Evolutionary conservation across 64 coral and sea anemone genomes (phyloP).

Genomic region (Porites lutea): DNA sequence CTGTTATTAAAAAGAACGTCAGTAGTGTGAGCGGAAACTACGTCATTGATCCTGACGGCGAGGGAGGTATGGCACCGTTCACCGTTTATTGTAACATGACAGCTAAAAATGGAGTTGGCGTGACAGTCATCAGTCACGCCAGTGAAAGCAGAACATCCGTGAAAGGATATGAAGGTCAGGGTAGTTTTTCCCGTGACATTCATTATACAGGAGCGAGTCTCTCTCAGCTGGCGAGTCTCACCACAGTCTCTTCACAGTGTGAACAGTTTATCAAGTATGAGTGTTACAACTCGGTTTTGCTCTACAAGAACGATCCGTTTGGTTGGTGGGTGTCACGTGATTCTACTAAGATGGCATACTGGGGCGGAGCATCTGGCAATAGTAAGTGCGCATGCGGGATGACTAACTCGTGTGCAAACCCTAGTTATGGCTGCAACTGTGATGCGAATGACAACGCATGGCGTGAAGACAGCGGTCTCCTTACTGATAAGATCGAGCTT

Average conservation of each 20-base stretch:
- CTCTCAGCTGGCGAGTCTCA: constrained; percentile 7
- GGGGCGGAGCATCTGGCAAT: constrained; percentile 40
- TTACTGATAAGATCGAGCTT: neutral
- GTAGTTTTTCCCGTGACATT: neutral
- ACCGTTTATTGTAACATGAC: constrained; percentile 39
- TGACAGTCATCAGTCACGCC: constrained; percentile 27
- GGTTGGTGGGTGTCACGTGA: constrained; percentile 59
- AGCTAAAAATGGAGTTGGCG: constrained; percentile 16
- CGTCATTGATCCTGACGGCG: constrained; percentile 22
- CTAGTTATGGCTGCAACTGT: neutral
- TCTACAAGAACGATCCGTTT: neutral
- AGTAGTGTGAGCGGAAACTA: constrained; percentile 3
- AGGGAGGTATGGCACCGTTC: neutral
- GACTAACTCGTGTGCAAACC: neutral
- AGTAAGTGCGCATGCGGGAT: constrained; percentile 35
- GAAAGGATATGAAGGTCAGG: neutral
- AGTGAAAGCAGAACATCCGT: neutral
- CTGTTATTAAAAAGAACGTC: too few relatives aligned
- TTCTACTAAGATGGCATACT: constrained; percentile 1
- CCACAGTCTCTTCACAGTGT: neutral
- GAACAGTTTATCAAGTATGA: constrained; percentile 34
- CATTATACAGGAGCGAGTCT: neutral
- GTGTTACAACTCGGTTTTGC: neutral
- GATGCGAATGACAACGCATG: neutral
- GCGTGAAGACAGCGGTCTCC: constrained; percentile 13